Evolutionary conservation across 2,113 vertebrate genomes (phyloP).

Genomic region (Brachionichthys hirsutus): DNA sequence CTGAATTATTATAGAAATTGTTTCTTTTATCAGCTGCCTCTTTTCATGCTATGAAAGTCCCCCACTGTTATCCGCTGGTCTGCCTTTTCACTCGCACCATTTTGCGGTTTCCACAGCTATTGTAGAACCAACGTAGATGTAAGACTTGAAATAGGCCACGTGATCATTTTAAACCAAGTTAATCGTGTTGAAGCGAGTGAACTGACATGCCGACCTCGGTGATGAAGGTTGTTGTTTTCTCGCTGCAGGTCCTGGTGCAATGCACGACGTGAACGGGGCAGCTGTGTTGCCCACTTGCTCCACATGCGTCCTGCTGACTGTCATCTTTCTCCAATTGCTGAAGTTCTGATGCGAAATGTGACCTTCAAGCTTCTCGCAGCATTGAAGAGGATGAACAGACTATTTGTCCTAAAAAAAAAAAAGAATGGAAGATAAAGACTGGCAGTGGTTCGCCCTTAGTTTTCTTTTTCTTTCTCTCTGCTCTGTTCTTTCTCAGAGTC

Average conservation of each 20-base stretch:
- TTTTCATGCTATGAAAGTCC: conserved; percentile 1
- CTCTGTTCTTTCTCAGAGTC: conserved; percentile 60
- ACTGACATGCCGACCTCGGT: background rate
- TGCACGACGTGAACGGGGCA: conserved; percentile 86
- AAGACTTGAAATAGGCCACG: background rate
- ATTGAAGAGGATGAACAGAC: conserved; percentile 76
- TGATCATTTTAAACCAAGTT: conserved; percentile 1
- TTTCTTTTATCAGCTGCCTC: background rate
- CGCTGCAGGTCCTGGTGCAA: conserved; percentile 86
- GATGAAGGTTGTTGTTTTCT: background rate
- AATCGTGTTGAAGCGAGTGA: background rate
- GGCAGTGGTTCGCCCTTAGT: conserved; percentile 51
- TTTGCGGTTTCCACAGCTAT: too few relatives aligned
- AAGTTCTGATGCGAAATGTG: conserved; percentile 88
- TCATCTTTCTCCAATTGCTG: conserved; percentile 83
- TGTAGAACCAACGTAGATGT: background rate
- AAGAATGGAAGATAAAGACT: conserved; percentile 69
- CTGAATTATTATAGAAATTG: background rate
- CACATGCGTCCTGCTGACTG: conserved; percentile 82
- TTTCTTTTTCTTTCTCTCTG: conserved; percentile 40
- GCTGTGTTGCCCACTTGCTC: conserved; percentile 77
- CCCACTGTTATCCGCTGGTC: background rate
- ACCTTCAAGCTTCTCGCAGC: conserved; percentile 71
- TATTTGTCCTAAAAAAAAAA: conserved; percentile 71
- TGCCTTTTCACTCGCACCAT: conserved; percentile 5